Evolutionary conservation across 2,888 invertebrate species (phyloP).

Genomic region (Ormia ochracea): DNA sequence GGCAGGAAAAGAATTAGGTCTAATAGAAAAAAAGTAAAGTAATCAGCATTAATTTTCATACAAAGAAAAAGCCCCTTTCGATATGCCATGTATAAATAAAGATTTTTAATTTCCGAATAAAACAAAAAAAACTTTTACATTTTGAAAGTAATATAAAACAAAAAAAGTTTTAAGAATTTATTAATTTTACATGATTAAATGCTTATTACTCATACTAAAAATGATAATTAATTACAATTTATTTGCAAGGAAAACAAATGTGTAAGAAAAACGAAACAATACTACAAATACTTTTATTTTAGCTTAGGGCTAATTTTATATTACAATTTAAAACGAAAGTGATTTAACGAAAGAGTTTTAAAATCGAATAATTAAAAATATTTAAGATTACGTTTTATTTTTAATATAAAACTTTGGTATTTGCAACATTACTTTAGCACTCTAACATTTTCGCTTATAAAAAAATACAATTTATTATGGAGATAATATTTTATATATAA

Average conservation of each 20-base stretch:
- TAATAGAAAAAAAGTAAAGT: no score
- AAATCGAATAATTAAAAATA: slow-evolving; percentile 12
- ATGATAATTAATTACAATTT: slow-evolving; percentile 4
- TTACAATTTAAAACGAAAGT: neutral
- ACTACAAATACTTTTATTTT: slow-evolving; percentile 1
- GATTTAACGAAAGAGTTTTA: neutral
- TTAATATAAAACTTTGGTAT: slow-evolving; percentile 55
- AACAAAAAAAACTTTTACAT: slow-evolving; percentile 29
- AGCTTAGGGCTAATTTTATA: neutral
- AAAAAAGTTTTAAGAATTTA: slow-evolving; percentile 34
- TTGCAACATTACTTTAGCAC: slow-evolving; percentile 50
- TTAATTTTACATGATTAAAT: slow-evolving; percentile 48
- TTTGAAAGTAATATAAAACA: slow-evolving; percentile 46
- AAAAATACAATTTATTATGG: slow-evolving; percentile 33
- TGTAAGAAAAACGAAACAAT: neutral
- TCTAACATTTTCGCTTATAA: slow-evolving; percentile 24
- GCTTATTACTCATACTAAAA: slow-evolving; percentile 45
- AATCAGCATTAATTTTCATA: no score
- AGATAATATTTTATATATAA: slow-evolving; percentile 9
- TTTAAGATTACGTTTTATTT: slow-evolving; percentile 14
- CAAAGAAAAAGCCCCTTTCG: no score
- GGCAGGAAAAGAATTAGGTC: no score
- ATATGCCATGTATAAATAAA: no score
- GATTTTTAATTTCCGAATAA: no score
- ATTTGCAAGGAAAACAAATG: neutral